Evolutionary conservation across 2,888 invertebrate species (phyloP), one percentile per base, ranked within the genome.

Genomic region (Antheraea assamensis): DNA sequence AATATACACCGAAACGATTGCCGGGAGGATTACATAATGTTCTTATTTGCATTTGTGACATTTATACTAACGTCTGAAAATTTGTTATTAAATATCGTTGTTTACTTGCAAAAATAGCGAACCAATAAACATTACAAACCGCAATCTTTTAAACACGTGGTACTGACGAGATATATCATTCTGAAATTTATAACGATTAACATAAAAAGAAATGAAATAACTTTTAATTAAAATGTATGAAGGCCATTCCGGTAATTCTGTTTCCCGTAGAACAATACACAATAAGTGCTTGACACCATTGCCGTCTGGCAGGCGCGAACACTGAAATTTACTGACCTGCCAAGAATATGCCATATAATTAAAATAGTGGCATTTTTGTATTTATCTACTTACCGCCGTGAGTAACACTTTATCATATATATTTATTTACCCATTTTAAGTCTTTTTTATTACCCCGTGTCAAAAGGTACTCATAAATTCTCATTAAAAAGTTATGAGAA

Each of bases 251-350:
- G 35, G 68, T 35, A 35, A 68, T 68, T 68, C 15, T n/a, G 68
- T 21, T 31, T 68, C 68, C 35, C 68, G 35, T 68, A 68, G 68
- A 68, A 68, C 35, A 68, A 68, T 68, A 68, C 31, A 68, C 68
- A 68, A 68, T 68, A 35, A 35, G 68, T 68, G 68, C 31, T 68
- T 68, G 68, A 68, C 68, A 68, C 68, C 31, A 68, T 68, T 68
- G 21, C 68, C 8, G 35, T 21, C 68, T 68, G 68, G 68, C 68
- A 68, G 68, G 21, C 35, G 68, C 35, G 68, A n/a, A 35, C 35
- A 68, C 66, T 66, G 30, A 21, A 35, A 35, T 27, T 68, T 68
- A 68, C 35, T 10, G n/a, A 13, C 68, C 68, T 68, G 68, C 68
- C 68, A 68, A 68, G 68, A 35, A 68, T 68, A 68, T 35, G 35